These are phyloP conservation scores for Ceramica pisi DNA, from an alignment of 2,888 invertebrate genomes.

Conservation along the genomic window DNA sequence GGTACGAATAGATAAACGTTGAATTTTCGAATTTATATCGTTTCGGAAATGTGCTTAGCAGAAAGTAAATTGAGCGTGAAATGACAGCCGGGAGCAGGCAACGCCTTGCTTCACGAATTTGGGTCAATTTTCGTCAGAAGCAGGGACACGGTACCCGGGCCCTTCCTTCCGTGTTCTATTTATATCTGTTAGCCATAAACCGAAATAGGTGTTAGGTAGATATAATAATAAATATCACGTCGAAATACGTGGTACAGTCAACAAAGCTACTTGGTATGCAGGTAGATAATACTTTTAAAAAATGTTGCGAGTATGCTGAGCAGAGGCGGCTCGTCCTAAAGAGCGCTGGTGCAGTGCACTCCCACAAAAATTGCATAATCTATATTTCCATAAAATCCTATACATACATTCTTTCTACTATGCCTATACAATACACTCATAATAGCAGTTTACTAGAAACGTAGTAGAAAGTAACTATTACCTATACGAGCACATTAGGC, in stretches of 20 bases:
- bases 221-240: constrained; percentile 58
- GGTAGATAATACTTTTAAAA: too few species aligned
- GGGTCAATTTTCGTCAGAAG: constrained; percentile 80
- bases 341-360: too few species aligned
- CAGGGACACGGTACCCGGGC: constrained; percentile 64
- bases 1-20: constrained; percentile 42
- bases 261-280: too few species aligned
- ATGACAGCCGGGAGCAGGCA: constrained; percentile 77
- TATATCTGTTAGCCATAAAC: constrained; percentile 69
- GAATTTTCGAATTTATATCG: constrained; percentile 67
- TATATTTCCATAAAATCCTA: too few species aligned
- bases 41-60: constrained; percentile 73
- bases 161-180: constrained; percentile 74
- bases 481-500: too few species aligned
- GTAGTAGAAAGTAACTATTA: too few species aligned
- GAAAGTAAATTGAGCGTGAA: constrained; percentile 83
- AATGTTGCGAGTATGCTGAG: too few species aligned
- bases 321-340: too few species aligned
- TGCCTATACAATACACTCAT: too few species aligned
- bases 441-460: too few species aligned
- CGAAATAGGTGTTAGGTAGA: constrained; percentile 67
- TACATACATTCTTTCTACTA: too few species aligned
- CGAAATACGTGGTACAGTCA: constrained; percentile 28
- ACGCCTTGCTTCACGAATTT: constrained; percentile 75
- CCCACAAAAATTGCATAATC: too few species aligned